Evolutionary conservation across 2,113 vertebrate genomes (phyloP), one percentile per base, ranked within the genome.

Genomic region (Prinia subflava): DNA sequence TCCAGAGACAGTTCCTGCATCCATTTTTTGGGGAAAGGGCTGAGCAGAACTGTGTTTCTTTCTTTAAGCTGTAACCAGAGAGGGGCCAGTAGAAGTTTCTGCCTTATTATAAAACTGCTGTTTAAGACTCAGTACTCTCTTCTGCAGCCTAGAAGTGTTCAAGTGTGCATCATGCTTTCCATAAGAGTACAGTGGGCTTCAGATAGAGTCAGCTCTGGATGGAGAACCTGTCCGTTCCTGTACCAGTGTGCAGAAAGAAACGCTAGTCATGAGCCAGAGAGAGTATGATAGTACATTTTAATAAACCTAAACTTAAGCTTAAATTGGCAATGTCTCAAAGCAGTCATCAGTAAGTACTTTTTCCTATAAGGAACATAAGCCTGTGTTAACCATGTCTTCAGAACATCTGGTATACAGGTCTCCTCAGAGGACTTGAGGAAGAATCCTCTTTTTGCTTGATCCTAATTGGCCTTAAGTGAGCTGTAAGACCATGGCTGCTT

Each of bases 391-490:
- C 10, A 2, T 42, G 35, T 74, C 64, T 90, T 92, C 64, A 86
- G 91, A 90, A 89, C 69, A 87, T 84, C 68, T 89, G 73, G 73
- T 68, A 21, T 67, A 71, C 35, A 62, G 71, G 76, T 56, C 86
- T 93, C 17, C 60, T 94, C 60, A 41, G 56, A 87, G 86, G 80
- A 63, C 79, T 88, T 89, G 52, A 89, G 71, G 59, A 93, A 87
- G 80, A 92, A 93, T 90, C 69, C 64, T 93, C 73, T 93, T 94
- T 96, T 94, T 87, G 62, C 37, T 81, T 92, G 30, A 77, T 94
- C 83, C 73, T 94, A 84, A 89, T 71, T 93, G 91, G 76, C 64
- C 86, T 94, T 89, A 97, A 80, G 55, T 74, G 79, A 93, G 50
- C 90, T 92, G n/a, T 96, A 85, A 95, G 76, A 64, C 47, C 33